Percentiles rank a stretch among this genome's conserved stretches.
Evolutionary conservation across 2,888 invertebrate species (phyloP).

Genomic region (Psylliodes chrysocephalus): DNA sequence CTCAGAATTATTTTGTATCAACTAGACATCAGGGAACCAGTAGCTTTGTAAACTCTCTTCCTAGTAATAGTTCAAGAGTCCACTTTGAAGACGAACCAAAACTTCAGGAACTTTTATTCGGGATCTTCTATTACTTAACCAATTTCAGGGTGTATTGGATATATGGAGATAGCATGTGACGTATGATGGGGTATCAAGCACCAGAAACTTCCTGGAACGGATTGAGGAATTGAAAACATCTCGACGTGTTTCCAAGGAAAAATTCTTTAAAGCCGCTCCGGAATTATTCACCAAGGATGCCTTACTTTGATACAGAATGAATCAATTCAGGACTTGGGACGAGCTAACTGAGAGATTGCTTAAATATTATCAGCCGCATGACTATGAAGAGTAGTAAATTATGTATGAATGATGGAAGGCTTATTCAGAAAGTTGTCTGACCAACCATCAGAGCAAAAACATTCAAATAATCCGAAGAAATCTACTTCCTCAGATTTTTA

Average conservation of each 20-base stretch:
- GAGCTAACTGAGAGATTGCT: constrained; percentile 12
- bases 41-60: too few species aligned
- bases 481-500: too few species aligned
- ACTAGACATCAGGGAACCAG: too few species aligned
- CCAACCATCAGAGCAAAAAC: neutral
- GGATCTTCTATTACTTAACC: too few species aligned
- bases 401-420: constrained; percentile 21
- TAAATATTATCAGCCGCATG: constrained; percentile 11
- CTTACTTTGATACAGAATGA: too few species aligned
- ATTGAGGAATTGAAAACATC: constrained; percentile 22
- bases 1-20: too few species aligned
- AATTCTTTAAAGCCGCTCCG: too few species aligned
- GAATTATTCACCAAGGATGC: too few species aligned
- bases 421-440: constrained; percentile 17
- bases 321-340: constrained; percentile 15
- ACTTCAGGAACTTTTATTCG: too few species aligned
- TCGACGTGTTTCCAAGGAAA: constrained; percentile 14
- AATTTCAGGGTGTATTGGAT: too few species aligned
- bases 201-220: constrained; percentile 20
- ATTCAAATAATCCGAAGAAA: constrained; percentile 32
- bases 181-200: constrained; percentile 21
- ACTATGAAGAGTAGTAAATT: constrained; percentile 13
- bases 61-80: too few species aligned
- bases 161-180: constrained; percentile 12
- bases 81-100: too few species aligned